A percentile compares a stretch with the other conserved stretches of the same genome.
These are phyloP conservation scores for Melanotaenia maccullochi DNA, from an alignment of 2,797 vertebrate species.

Conservation along the genomic window DNA sequence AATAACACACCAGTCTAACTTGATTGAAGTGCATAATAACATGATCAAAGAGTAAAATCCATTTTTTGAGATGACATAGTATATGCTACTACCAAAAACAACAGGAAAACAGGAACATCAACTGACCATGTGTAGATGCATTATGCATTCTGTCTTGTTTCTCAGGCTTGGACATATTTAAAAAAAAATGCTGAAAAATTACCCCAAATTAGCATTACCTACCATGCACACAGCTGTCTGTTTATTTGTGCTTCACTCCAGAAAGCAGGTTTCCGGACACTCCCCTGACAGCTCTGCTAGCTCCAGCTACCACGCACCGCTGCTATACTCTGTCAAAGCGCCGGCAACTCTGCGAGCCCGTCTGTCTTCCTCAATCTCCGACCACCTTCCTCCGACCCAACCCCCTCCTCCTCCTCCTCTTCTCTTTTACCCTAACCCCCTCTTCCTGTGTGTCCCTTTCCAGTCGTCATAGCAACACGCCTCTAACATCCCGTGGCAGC, in stretches of 20 bases:
- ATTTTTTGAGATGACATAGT: constrained; percentile 14
- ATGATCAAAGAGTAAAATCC: constrained; percentile 1
- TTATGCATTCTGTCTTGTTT: constrained; percentile 20
- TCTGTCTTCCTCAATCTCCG: constrained; percentile 78
- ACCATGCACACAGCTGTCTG: constrained; percentile 61
- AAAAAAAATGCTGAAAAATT: constrained; percentile 9
- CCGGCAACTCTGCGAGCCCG: constrained; percentile 61
- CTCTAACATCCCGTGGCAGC: constrained; percentile 90
- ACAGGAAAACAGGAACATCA: constrained; percentile 33
- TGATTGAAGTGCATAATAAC: constrained; percentile 2
- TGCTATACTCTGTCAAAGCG: constrained; percentile 64
- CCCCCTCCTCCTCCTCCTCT: constrained; percentile 62
- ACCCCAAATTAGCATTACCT: constrained; percentile 37
- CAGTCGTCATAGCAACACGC: constrained; percentile 94
- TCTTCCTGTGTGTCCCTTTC: constrained; percentile 77
- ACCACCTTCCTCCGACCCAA: constrained; percentile 41
- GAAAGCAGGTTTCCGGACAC: constrained; percentile 50
- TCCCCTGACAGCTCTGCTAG: constrained; percentile 40
- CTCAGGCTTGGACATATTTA: constrained; percentile 2
- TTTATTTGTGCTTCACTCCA: constrained; percentile 40
- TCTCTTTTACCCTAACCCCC: constrained; percentile 64
- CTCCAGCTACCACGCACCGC: constrained; percentile 38
- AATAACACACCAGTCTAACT: not conserved
- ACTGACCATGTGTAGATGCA: constrained; percentile 30
- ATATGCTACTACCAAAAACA: constrained; percentile 5